A percentile compares a stretch with the other conserved stretches of the same genome.
Evolutionary conservation across 2,888 invertebrate genomes (phyloP).

Genomic region (Cerastoderma edule): DNA sequence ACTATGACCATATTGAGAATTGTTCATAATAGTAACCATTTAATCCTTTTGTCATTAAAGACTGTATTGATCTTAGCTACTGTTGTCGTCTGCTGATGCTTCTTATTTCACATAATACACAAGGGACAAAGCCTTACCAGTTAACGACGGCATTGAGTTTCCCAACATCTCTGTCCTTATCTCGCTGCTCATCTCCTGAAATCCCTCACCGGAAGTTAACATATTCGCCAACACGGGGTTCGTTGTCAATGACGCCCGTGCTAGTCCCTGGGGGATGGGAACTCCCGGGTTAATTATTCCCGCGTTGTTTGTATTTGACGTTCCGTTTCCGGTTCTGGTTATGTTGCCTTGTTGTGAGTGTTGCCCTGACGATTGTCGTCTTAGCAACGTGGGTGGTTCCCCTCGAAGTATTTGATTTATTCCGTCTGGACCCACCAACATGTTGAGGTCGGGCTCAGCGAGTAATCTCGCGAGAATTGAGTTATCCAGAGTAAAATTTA

Average conservation of each 20-base stretch:
- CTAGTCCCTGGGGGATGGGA: constrained; percentile 13
- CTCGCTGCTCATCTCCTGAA: constrained; percentile 6
- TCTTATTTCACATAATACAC: too few relatives aligned
- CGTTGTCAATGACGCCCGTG: background rate
- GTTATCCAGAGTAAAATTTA: constrained; percentile 44
- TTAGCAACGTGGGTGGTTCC: constrained; percentile 39
- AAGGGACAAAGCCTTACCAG: too few relatives aligned
- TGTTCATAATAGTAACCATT: too few relatives aligned
- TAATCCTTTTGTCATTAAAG: too few relatives aligned
- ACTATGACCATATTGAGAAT: too few relatives aligned
- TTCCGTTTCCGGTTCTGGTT: too few relatives aligned
- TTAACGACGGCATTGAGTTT: constrained; percentile 1
- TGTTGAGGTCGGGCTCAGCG: constrained; percentile 39
- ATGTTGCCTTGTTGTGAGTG: background rate
- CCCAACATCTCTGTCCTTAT: background rate
- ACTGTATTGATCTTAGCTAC: too few relatives aligned
- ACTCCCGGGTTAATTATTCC: constrained; percentile 13
- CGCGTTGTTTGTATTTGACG: background rate
- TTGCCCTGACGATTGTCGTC: background rate
- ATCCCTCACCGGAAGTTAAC: background rate
- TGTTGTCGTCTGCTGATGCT: too few relatives aligned
- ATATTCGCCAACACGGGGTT: constrained; percentile 8
- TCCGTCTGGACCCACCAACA: constrained; percentile 48
- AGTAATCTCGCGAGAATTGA: constrained; percentile 38
- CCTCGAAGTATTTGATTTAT: constrained; percentile 47